phyloP scores from a whole-genome alignment of 2,888 invertebrate species.

The Caenorhabditis afra region DNA sequence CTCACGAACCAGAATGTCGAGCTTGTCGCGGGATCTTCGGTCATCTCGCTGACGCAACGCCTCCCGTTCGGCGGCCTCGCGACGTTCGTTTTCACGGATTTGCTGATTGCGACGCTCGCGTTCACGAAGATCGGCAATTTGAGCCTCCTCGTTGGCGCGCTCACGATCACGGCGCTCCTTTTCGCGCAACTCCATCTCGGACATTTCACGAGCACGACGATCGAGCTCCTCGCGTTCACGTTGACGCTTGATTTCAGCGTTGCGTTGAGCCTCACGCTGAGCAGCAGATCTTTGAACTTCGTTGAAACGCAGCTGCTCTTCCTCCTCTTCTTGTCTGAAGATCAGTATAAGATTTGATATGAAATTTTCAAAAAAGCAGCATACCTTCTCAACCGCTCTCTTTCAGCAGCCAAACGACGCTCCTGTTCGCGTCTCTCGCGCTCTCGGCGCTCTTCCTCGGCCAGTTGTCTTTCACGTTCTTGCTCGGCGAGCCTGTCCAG shows the following conservation, averaged over 20 bases:
- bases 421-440: constrained; percentile 75
- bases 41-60: constrained; percentile 72
- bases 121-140: constrained; percentile 74
- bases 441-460: constrained; percentile 76
- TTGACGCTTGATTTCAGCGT: constrained; percentile 69
- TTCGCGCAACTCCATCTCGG: constrained; percentile 74
- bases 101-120: constrained; percentile 76
- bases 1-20: constrained; percentile 75
- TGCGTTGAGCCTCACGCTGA: constrained; percentile 56
- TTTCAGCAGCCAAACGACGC: constrained; percentile 70
- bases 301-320: constrained; percentile 70
- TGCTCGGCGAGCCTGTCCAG: constrained; percentile 70
- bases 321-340: constrained; percentile 72
- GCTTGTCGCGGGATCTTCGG: constrained; percentile 74
- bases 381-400: constrained; percentile 71
- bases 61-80: constrained; percentile 77
- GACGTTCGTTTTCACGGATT: constrained; percentile 75
- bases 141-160: constrained; percentile 74
- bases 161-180: constrained; percentile 74
- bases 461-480: constrained; percentile 71
- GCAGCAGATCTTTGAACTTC: constrained; percentile 70
- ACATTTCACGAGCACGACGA: constrained; percentile 69
- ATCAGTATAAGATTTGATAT: no score
- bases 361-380: background rate
- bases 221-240: constrained; percentile 73